phyloP scores from a whole-genome alignment of 2,888 invertebrate genomes.

The Ochropleura plecta region DNA sequence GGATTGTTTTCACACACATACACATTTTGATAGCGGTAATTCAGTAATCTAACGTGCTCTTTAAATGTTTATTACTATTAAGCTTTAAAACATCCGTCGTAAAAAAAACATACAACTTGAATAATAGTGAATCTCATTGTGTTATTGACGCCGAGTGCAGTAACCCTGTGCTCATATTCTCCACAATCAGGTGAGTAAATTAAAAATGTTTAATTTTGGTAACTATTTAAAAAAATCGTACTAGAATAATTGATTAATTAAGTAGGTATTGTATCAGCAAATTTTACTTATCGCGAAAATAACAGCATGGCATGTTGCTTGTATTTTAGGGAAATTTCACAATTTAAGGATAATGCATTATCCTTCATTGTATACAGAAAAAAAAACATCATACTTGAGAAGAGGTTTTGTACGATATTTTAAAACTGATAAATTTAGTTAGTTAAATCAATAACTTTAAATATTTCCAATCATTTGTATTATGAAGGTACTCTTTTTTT shows the following conservation, averaged over 20 bases:
- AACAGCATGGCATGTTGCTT: background rate
- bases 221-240: background rate
- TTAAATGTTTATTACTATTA: conserved; percentile 27
- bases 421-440: background rate
- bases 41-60: background rate
- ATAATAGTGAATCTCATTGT: conserved; percentile 34
- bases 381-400: no score
- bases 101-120: background rate
- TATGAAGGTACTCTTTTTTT: background rate
- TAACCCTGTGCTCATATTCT: background rate
- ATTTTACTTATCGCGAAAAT: background rate
- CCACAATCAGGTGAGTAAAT: conserved; percentile 26
- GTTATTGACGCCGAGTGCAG: background rate
- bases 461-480: background rate
- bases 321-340: background rate
- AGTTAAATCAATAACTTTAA: no score
- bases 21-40: conserved; percentile 25
- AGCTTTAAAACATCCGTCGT: conserved; percentile 20
- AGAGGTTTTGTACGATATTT: background rate
- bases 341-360: no score
- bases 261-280: rapidly evolving
- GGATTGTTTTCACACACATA: conserved; percentile 35
- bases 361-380: no score
- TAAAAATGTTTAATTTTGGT: background rate
- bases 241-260: background rate